These are phyloP conservation scores for Corvus hawaiiensis DNA, from an alignment of 2,113 vertebrate species.

Conservation along the genomic window DNA sequence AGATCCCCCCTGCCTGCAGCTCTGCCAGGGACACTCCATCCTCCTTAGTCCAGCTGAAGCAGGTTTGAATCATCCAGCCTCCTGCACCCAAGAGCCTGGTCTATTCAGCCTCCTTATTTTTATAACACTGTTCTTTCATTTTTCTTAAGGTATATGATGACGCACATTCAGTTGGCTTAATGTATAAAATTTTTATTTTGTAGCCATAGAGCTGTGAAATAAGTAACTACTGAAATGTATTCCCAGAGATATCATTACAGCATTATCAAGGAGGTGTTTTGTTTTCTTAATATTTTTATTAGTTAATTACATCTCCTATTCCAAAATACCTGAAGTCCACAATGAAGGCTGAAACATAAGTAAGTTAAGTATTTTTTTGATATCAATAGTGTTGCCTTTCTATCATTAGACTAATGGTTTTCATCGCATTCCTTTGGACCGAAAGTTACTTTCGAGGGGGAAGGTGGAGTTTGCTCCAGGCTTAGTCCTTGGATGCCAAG, in stretches of 20 bases:
- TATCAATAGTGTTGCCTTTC: not conserved
- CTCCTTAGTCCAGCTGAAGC: rapidly evolving
- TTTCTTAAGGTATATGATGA: not conserved
- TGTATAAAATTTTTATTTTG: not conserved
- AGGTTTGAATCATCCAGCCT: not conserved
- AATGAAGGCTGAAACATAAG: not conserved
- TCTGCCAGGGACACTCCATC: not conserved
- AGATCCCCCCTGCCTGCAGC: not conserved
- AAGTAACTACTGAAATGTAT: not conserved
- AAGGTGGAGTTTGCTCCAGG: conserved; percentile 10
- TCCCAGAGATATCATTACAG: not conserved
- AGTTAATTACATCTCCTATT: not conserved
- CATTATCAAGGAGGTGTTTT: not conserved
- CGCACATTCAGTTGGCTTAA: not conserved
- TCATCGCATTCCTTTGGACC: conserved; percentile 40
- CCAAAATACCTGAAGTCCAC: not conserved
- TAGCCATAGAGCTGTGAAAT: not conserved
- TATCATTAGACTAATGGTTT: conserved; percentile 52
- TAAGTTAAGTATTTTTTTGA: not conserved
- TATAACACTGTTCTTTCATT: not conserved
- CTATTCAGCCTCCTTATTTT: not conserved
- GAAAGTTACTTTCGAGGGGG: not conserved
- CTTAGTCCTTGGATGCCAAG: conserved; percentile 39
- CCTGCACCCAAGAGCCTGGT: not conserved
- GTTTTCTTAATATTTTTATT: not conserved